Percentiles rank a stretch among this genome's conserved stretches.
Evolutionary conservation across 2,113 vertebrate genomes (phyloP).

Genomic region (Thamnaconus septentrionalis): DNA sequence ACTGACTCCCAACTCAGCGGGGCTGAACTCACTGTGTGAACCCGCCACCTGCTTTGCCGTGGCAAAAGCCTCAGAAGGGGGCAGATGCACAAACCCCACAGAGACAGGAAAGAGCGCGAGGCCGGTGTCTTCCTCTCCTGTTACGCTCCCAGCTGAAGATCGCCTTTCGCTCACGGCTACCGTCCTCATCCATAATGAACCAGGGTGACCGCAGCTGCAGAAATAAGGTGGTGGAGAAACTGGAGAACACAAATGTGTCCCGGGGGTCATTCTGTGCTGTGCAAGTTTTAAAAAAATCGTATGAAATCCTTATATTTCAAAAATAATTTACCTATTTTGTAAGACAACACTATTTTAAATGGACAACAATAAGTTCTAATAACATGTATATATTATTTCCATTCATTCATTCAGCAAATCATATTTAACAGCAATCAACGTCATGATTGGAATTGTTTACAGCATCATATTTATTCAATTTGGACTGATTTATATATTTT

Average conservation of each 20-base stretch:
- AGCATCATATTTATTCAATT: too few relatives aligned
- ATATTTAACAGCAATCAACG: too few relatives aligned
- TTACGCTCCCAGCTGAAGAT: slow-evolving; percentile 58
- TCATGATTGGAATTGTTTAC: too few relatives aligned
- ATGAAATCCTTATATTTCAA: too few relatives aligned
- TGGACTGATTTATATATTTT: slow-evolving; percentile 10
- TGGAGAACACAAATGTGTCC: neutral
- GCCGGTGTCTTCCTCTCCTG: slow-evolving; percentile 57
- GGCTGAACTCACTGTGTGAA: too few relatives aligned
- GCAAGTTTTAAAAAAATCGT: too few relatives aligned
- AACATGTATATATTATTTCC: too few relatives aligned
- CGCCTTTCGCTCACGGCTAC: slow-evolving; percentile 37
- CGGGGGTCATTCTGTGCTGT: neutral
- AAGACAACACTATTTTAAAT: too few relatives aligned
- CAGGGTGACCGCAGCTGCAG: slow-evolving; percentile 18
- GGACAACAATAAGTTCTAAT: too few relatives aligned
- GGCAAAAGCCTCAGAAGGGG: neutral
- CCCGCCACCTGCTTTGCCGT: neutral
- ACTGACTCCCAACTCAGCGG: too few relatives aligned
- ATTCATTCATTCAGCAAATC: too few relatives aligned
- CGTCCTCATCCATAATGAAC: slow-evolving; percentile 67
- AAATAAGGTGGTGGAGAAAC: neutral
- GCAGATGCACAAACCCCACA: slow-evolving; percentile 9
- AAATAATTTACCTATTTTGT: too few relatives aligned
- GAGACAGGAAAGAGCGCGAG: slow-evolving; percentile 35